phyloP scores from a whole-genome alignment of 2,113 vertebrate genomes.

The Hymenochirus boettgeri region DNA sequence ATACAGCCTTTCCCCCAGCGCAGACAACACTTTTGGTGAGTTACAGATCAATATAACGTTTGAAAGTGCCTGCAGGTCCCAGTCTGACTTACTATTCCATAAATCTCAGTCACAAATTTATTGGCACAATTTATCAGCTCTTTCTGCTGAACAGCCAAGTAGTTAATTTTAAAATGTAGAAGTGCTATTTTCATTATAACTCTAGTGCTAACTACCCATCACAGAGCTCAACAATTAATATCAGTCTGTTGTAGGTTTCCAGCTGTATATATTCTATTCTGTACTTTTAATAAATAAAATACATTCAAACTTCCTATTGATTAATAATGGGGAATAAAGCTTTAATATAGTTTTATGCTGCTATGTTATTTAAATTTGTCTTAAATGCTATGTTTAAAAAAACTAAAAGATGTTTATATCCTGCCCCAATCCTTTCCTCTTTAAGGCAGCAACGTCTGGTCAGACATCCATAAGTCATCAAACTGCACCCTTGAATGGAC shows the following conservation, averaged over 20 bases:
- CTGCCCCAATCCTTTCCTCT: too few relatives aligned
- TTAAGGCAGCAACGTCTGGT: too few relatives aligned
- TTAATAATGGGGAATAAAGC: too few relatives aligned
- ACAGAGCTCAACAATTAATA: slow-evolving; percentile 65
- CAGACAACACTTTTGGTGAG: slow-evolving; percentile 24
- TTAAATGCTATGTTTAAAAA: too few relatives aligned
- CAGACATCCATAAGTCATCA: too few relatives aligned
- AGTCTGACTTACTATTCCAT: slow-evolving; percentile 48
- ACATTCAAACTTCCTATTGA: slow-evolving; percentile 13
- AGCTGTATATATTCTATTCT: slow-evolving; percentile 59
- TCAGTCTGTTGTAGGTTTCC: slow-evolving; percentile 52
- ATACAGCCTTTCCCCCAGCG: slow-evolving; percentile 7
- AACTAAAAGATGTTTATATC: too few relatives aligned
- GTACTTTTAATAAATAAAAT: slow-evolving; percentile 53
- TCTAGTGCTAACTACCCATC: slow-evolving; percentile 62
- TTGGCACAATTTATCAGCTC: slow-evolving; percentile 65
- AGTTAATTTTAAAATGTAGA: slow-evolving; percentile 71
- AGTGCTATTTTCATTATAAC: slow-evolving; percentile 71
- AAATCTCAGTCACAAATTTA: slow-evolving; percentile 66
- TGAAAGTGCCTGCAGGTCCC: slow-evolving; percentile 37
- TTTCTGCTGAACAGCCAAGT: slow-evolving; percentile 59
- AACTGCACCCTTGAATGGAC: too few relatives aligned
- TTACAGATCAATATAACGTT: slow-evolving; percentile 42
- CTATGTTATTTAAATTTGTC: too few relatives aligned
- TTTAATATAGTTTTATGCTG: too few relatives aligned